Evolutionary conservation across 2,888 invertebrate species (phyloP), one percentile per base, ranked within the genome.

Genomic region (Philhelius pedissequus): DNA sequence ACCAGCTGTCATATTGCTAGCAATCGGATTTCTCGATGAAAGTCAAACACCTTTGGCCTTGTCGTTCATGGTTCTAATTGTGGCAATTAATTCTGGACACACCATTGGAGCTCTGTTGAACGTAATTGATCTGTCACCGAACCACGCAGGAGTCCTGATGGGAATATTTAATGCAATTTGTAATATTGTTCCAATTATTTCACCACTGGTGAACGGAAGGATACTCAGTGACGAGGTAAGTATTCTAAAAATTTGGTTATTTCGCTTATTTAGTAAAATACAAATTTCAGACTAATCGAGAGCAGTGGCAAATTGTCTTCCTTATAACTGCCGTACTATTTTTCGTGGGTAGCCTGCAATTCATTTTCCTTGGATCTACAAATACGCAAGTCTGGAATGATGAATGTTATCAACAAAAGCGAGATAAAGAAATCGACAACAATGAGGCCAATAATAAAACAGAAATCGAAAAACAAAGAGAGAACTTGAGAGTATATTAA

Each of bases 251-350:
- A 0, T 27, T 15, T 5, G 15, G 27, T 48, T 48, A 2, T 22
- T 18, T 20, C 18, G 1, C 20, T 11, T 58, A 6, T 5, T 91
- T 87, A 0, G 15, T 18, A 50, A 9, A 2, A 0, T 35, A 92
- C 87, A 35, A 15, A 20, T 89, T 58, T 25, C 90, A 95, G 95
- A 91, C 90, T n/a, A 91, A 94, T 81, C 92, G 93, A 2, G 79
- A 88, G 4, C 94, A 94, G 88, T 96, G 96, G 96, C 92, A 93
- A 68, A 93, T 93, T 71, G 94, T 95, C 30, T 96, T 96, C 90
- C 94, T 94, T 89, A 91, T 95, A 11, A 93, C 96, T 0, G 93
- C 95, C 0, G 93, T 91, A 20, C 90, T 95, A 15, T 95, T 95
- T 88, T 92, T 94, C 79, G 89, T 93, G 48, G 93, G 94, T 13